Evolutionary conservation across 2,888 invertebrate species (phyloP), one percentile per base, ranked within the genome.

Genomic region (Oligia fasciuncula): DNA sequence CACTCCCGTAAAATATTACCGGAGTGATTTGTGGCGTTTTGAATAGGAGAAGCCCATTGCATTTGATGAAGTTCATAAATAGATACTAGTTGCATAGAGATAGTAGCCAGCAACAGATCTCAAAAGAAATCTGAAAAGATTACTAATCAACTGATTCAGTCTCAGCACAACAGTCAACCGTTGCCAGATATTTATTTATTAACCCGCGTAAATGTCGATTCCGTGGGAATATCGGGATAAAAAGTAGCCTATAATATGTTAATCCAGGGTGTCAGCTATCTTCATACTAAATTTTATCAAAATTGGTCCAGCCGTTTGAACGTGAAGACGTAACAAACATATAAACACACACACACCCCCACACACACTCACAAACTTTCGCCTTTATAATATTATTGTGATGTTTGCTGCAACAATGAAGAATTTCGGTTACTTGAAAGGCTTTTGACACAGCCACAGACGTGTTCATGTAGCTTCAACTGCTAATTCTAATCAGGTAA

Each of bases 21-120:
- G 63, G 4, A 65, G 80, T 80, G 76, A 83, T 86, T 85, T 76
- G 86, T 69, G 29, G 78, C 5, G 13, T 63, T 78, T 77, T 73
- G 23, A 76, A 35, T 73, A 46, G 14, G 14, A 73, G 29, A 51
- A 9, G 46, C 29, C 29, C 35, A 66, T 65, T 17, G 49, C 35
- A 62, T 71, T 60, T 73, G 57, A 83, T 57, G 68, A 60, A 54
- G 13, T 54, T 63, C 19, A 60, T 54, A 72, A 83, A 74, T 73
- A 79, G 11, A 54, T 14, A 40, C 14, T 83, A 75, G 75, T 71
- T 73, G 19, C 46, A 43, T 40, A 23, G 43, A 67, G 5, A 60
- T 4, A 71, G 35, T 43, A 49, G 17, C 14, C 2, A 62, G 46
- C 2, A 67, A 80, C 2, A 5, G 4, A 35, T 60, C 1, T 63